Base-by-base conservation (phyloP, 1,140 invertebrate species). In the Heliconius eleuchia region DNA sequence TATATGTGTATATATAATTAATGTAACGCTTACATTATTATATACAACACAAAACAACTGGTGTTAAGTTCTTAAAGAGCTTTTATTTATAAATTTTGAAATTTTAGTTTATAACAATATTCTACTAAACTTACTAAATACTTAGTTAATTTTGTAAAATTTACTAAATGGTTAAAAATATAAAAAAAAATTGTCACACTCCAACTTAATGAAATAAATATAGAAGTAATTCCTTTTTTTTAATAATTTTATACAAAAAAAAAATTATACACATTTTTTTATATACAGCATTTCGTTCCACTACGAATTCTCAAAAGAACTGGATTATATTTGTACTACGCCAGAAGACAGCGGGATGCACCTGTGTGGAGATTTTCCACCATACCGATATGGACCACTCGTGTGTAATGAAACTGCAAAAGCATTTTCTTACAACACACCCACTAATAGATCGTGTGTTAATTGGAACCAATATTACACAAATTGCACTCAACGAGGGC, bases 381-480 rank as follows among this genome's bases (percentile, higher is more conserved):
- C 97, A 0, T 98, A 96, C 87, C 96, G 96, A 71, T 96, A 96
- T 79, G 96, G 96, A 46, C 96, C 96, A 3, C 94, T 96, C 52
- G 94, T 95, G 71, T 98, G 97, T 91, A 97, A 96, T 80, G 95
- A 95, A 85, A 95, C 95, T 8, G 95, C 95, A 19, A 92, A 92
- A 77, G 90, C 94, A 42, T 93, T 89, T 83, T 94, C 93, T 7
- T 92, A 92, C 81, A 96, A 96, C 83, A 83, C 88, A 71, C 95
- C 95, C 4, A 96, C 95, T 77, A 96, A 96, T 87, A 94, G 91
- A 13, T 96, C 96, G 37, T 99, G 99, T 94, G 97, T 99, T 85
- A 99, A 99, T 95, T 99, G 99, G 99, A 99, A 99, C 95, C 97
- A 99, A 95, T 99, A 99, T 95, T 99, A 99, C 91, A 99, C 98